Evolutionary conservation across 2,113 vertebrate genomes (phyloP).

Genomic region (Pardalotus punctatus): DNA sequence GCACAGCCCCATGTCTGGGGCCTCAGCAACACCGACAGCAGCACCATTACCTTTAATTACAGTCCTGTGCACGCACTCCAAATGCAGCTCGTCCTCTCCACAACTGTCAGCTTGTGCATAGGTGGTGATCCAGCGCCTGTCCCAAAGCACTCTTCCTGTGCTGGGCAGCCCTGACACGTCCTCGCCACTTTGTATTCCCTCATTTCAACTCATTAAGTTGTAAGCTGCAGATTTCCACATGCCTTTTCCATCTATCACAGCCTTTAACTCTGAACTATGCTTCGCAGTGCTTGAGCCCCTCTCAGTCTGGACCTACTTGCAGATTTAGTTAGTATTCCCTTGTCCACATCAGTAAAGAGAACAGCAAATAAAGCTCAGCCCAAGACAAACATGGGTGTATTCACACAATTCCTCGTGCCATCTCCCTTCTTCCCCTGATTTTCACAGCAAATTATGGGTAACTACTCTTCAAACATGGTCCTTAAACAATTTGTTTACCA

Average conservation of each 20-base stretch:
- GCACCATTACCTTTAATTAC: neutral
- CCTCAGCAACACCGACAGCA: neutral
- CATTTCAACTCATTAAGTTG: neutral
- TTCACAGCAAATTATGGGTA: neutral
- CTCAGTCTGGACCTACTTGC: neutral
- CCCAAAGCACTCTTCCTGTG: neutral
- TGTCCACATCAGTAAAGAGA: constrained; percentile 25
- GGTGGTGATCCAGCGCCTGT: neutral
- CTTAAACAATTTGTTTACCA: neutral
- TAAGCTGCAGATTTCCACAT: neutral
- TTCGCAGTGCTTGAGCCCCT: neutral
- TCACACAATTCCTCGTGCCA: neutral
- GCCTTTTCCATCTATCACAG: neutral
- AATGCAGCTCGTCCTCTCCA: neutral
- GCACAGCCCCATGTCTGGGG: neutral
- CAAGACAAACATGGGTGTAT: constrained; percentile 59
- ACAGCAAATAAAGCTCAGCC: constrained; percentile 61
- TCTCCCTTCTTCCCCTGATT: neutral
- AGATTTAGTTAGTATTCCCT: constrained; percentile 30
- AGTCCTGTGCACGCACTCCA: neutral
- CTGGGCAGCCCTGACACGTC: neutral
- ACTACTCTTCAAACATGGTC: neutral
- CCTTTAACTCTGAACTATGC: neutral
- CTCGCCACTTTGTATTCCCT: neutral
- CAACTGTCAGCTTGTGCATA: neutral